Evolutionary conservation across 2,888 invertebrate genomes (phyloP), one percentile per base, ranked within the genome.

Genomic region (Orthosia gracilis): DNA sequence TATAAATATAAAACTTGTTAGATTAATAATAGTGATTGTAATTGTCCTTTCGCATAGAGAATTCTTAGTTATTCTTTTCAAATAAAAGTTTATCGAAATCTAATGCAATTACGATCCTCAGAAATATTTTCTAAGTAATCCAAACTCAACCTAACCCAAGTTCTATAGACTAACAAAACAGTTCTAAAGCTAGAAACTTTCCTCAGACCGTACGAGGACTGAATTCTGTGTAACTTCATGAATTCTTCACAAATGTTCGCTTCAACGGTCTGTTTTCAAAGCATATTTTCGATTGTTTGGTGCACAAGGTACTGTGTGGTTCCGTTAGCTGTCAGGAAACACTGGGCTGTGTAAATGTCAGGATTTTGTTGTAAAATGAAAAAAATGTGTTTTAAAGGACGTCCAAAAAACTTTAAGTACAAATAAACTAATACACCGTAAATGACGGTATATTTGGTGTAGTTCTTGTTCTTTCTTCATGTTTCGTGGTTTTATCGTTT

Each of bases 211-310:
- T 67, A 61, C 69, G 64, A 55, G 54, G 61, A 68, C 64, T 65
- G 64, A 83, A 78, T 70, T 68, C 68, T 26, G 31, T 50, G 73
- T 59, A 63, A 70, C 68, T 79, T 82, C 63, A 79, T 72, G 75
- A 83, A 83, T 79, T 75, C 75, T 79, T 82, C 57, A 69, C 68
- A 69, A 73, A 70, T 55, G 57, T 55, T 59, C 12, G 65, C 54
- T 57, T 55, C 63, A 55, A 50, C 40, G 40, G 57, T 49, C 18
- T 64, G 68, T 73, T 82, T 67, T 70, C 80, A 79, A 83, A 83
- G 81, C 68, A 78, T 73, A 71, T 79, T 75, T 83, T 75, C 71
- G 83, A 61, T 74, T 69, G 71, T 82, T 71, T 40, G 5, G n/a
- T 17, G 55, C 23, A 57, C 9, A 63, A 70, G 65, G 69, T 18